A percentile compares a stretch with the other conserved stretches of the same genome.
phyloP scores from a whole-genome alignment of 1,140 invertebrate genomes.

The Sycophaga agraensis region DNA sequence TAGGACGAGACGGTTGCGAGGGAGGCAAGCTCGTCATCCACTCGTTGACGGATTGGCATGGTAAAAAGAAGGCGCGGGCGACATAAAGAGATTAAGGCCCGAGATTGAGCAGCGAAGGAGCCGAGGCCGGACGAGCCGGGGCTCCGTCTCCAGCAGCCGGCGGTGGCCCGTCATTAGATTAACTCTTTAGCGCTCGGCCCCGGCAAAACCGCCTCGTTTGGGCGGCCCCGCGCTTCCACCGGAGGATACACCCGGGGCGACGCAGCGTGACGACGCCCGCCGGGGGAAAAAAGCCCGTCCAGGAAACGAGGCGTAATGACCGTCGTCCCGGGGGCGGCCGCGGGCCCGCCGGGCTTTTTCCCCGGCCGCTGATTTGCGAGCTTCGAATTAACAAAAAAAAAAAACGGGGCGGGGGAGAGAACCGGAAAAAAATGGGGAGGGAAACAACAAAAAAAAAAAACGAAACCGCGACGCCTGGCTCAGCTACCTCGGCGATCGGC shows the following conservation, averaged over 20 bases:
- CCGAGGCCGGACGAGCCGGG: no score
- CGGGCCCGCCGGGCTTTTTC: no score
- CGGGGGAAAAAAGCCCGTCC: slow-evolving; percentile 1
- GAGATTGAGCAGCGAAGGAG: no score
- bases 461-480: neutral
- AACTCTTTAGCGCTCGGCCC: neutral
- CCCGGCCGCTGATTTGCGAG: neutral
- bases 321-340: neutral
- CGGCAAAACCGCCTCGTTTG: neutral
- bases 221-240: neutral
- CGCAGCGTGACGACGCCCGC: neutral
- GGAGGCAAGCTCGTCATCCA: no score
- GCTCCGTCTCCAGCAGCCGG: no score
- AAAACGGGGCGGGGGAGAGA: no score
- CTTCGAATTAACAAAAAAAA: slow-evolving; percentile 5
- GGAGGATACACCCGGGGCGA: neutral
- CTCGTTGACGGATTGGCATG: no score
- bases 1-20: no score
- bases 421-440: no score
- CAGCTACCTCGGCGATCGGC: neutral
- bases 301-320: slow-evolving; percentile 16
- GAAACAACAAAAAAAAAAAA: no score
- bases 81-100: no score
- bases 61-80: no score
- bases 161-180: neutral